Conservation (phyloP, 2,888 invertebrate species). For the Microplitis manilae region DNA sequence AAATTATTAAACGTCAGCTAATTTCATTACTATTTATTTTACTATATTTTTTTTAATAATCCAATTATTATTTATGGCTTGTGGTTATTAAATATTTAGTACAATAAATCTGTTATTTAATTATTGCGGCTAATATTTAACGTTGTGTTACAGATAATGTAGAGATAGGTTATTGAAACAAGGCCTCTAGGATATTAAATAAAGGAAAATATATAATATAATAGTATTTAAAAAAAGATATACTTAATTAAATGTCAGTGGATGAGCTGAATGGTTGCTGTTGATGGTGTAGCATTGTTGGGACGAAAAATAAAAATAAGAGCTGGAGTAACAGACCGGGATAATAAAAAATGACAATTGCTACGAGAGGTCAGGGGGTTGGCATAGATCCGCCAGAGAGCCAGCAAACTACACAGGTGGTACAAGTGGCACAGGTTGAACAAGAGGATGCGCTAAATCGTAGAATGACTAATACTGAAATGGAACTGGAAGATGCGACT, state of each 20-base stretch:
- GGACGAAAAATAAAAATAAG: slow-evolving; percentile 61
- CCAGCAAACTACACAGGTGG: slow-evolving; percentile 69
- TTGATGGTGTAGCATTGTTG: slow-evolving; percentile 64
- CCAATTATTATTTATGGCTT: too few relatives aligned
- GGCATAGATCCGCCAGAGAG: slow-evolving; percentile 75
- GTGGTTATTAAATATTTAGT: too few relatives aligned
- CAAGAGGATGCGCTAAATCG: slow-evolving; percentile 21
- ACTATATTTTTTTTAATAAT: too few relatives aligned
- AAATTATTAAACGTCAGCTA: too few relatives aligned
- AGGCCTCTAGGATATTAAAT: slow-evolving; percentile 66
- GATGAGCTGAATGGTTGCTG: slow-evolving; percentile 67
- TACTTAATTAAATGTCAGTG: slow-evolving; percentile 65
- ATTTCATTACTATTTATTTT: too few relatives aligned
- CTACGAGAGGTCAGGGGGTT: slow-evolving; percentile 77
- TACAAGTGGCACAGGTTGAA: slow-evolving; percentile 17
- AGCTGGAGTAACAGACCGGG: slow-evolving; percentile 28
- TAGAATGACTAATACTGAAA: slow-evolving; percentile 7
- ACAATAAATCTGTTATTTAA: not conserved
- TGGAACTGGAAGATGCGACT: not conserved
- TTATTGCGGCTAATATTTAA: slow-evolving; percentile 3
- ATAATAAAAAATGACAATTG: slow-evolving; percentile 75
- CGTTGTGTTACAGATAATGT: slow-evolving; percentile 69
- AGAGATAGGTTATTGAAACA: slow-evolving; percentile 68
- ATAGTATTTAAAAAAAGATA: not conserved
- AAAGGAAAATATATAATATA: not conserved